Percentiles rank a stretch among this genome's conserved stretches.
Evolutionary conservation across 2,888 invertebrate genomes (phyloP).

Genomic region (Lasioglossum malachurum): DNA sequence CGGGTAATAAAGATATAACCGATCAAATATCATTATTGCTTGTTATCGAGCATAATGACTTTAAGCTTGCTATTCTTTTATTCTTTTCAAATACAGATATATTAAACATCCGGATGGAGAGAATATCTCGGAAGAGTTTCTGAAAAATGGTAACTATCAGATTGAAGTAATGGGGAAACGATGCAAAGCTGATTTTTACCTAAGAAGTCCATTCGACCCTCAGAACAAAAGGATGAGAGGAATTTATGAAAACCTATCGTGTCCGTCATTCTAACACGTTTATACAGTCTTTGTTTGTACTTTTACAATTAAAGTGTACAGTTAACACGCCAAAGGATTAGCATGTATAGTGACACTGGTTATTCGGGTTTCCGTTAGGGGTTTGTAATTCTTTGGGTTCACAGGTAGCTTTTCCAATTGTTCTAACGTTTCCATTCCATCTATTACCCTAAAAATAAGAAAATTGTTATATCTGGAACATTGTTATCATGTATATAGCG

Average conservation of each 20-base stretch:
- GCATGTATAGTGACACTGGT: slow-evolving; percentile 98
- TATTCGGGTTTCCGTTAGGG: slow-evolving; percentile 94
- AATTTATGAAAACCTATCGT: not conserved
- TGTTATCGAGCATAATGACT: not conserved
- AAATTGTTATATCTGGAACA: not conserved
- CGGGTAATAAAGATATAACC: slow-evolving; percentile 84
- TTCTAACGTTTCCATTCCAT: slow-evolving; percentile 98
- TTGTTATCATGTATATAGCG: not conserved
- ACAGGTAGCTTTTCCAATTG: slow-evolving; percentile 98
- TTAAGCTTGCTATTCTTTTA: not conserved
- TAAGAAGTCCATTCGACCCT: slow-evolving; percentile 94
- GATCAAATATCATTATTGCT: not conserved
- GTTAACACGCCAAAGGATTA: slow-evolving; percentile 95
- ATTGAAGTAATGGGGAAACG: slow-evolving; percentile 92
- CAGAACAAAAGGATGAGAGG: slow-evolving; percentile 91
- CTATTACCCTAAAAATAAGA: slow-evolving; percentile 92
- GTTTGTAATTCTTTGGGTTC: slow-evolving; percentile 96
- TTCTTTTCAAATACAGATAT: slow-evolving; percentile 83
- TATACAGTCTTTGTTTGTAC: not conserved
- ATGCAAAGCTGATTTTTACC: slow-evolving; percentile 89
- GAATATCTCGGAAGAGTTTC: slow-evolving; percentile 88
- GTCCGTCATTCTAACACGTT: not conserved
- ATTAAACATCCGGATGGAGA: slow-evolving; percentile 87
- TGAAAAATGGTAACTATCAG: slow-evolving; percentile 91
- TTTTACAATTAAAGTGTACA: slow-evolving; percentile 8